Evolutionary conservation across 2,888 invertebrate species (phyloP), one percentile per base, ranked within the genome.

Genomic region (Yponomeuta sedellus): DNA sequence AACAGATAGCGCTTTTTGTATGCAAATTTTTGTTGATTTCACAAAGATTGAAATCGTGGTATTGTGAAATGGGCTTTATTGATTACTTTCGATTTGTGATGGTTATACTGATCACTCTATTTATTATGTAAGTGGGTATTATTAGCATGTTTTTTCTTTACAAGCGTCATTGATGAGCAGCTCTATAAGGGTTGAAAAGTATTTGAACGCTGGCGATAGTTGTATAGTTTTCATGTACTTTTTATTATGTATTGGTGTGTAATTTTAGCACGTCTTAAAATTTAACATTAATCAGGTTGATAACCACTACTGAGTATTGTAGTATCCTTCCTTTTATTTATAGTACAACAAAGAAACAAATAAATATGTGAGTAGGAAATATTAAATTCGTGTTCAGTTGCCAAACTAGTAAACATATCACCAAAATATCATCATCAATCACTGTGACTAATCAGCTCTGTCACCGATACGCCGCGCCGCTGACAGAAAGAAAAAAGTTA

Each of bases 1-100:
- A 89, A 83, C 81, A 88, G 87, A 86, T 86, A 82, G 86, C 85
- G 86, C 88, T 88, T 89, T 90, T 89, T 89, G 85, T 88, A 89
- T 90, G 89, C 83, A 88, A 89, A 89, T 90, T 85, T 82, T 79
- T 86, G 85, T 86, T 88, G 88, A 88, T 88, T 89, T 88, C 82
- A 83, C 79, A 84, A 85, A 88, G 87, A 88, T 88, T 88, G 86
- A 87, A 88, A 87, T 86, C 81, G 80, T 81, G 81, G 84, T 82
- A 82, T 85, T 84, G 83, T 82, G 79, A 81, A 84, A 81, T 85
- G 81, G 81, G 75, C 81, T 83, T 82, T 84, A 84, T 86, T 85
- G 82, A 82, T 83, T 83, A 64, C 65, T 63, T 64, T 44, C 63
- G 44, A 64, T 67, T 52, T 12, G 5, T 52, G 16, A 1, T 3